A percentile compares a stretch with the other conserved stretches of the same genome.
Evolutionary conservation across 2,113 vertebrate species (phyloP).

Genomic region (Holacanthus passer): DNA sequence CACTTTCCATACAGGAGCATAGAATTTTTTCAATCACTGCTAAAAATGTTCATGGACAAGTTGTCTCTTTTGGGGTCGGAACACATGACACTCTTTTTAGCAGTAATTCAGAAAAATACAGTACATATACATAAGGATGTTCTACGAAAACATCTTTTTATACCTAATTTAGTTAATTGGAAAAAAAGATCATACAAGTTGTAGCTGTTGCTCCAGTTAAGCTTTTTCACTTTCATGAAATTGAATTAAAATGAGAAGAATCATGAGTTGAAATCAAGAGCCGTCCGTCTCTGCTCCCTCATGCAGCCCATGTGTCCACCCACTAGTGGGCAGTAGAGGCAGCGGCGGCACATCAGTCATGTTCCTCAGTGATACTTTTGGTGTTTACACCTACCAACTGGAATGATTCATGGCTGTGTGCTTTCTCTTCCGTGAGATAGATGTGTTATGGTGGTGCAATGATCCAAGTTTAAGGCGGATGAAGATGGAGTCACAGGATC

Average conservation of each 20-base stretch:
- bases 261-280: background rate
- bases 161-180: too few relatives aligned
- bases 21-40: too few relatives aligned
- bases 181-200: too few relatives aligned
- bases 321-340: slow-evolving; percentile 77
- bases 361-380: slow-evolving; percentile 1
- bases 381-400: slow-evolving; percentile 18
- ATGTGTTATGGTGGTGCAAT: slow-evolving; percentile 15
- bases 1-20: too few relatives aligned
- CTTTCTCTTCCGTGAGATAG: slow-evolving; percentile 15
- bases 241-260: background rate
- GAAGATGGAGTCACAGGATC: slow-evolving; percentile 49
- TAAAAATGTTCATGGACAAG: too few relatives aligned
- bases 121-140: too few relatives aligned
- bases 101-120: too few relatives aligned
- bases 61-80: too few relatives aligned
- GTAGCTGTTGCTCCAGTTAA: background rate
- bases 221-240: background rate
- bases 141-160: too few relatives aligned
- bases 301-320: slow-evolving; percentile 37
- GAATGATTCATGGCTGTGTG: slow-evolving; percentile 32
- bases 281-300: background rate
- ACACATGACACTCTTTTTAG: too few relatives aligned
- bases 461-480: slow-evolving; percentile 27
- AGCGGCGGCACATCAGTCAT: background rate